Evolutionary conservation across 2,888 invertebrate species (phyloP), one percentile per base, ranked within the genome.

Genomic region (Hyposoter dolosus): DNA sequence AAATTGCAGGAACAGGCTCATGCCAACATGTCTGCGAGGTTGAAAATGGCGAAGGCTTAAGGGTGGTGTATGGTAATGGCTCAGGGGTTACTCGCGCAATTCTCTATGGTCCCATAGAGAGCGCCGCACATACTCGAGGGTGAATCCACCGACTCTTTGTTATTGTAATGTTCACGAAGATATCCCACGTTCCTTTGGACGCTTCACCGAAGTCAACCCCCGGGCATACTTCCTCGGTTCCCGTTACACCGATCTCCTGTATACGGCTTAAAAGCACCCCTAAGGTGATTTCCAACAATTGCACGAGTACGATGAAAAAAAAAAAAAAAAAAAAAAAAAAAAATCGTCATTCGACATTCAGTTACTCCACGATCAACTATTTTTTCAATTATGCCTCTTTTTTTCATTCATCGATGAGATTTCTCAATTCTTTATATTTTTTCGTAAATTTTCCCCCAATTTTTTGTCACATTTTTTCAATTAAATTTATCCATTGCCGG

Each of bases 161-260:
- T 89, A 89, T 89, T 89, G 86, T 88, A 90, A 89, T 89, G 86
- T 69, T 72, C 86, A 83, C 78, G 68, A 89, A 89, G 88, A 89
- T 89, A 89, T 89, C 87, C 86, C 85, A 87, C 86, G 85, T 87
- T 89, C 85, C 85, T 74, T 79, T 78, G 87, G 86, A 77, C 72
- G 63, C 72, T 83, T 78, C 74, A 74, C 76, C 85, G 82, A 88
- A 89, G 84, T 89, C 89, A 88, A 86, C 87, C 84, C 80, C 60
- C 87, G 87, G 86, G 85, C 87, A 65, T 87, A 74, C 84, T 78
- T 68, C 79, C 84, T 71, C 69, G 60, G 32, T 69, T 50, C 56
- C 75, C 71, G 85, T 68, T 47, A 60, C 35, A 56, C 56, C 32
- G 76, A 66, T 66, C 72, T 65, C 65, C 10, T 60, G 19, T 19